Percentiles rank a stretch among this genome's conserved stretches.
Conservation (phyloP, 2,797 vertebrate species). For the Ambastaia sidthimunki region DNA sequence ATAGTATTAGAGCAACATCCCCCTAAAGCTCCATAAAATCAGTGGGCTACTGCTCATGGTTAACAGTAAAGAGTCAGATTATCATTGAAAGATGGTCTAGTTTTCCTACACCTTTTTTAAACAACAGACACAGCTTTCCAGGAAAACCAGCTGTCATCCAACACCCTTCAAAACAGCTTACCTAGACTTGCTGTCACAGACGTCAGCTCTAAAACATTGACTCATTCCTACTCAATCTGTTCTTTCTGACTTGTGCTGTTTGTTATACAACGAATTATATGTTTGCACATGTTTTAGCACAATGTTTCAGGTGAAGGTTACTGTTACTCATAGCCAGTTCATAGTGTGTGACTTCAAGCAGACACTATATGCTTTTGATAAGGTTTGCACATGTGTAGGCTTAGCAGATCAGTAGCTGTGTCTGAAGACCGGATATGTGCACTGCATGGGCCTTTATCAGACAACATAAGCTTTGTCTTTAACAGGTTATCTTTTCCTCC, state of each 20-base stretch:
- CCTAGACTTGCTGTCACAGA: constrained; percentile 5
- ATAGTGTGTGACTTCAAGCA: not conserved
- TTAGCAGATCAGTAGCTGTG: not conserved
- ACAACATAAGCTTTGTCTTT: constrained; percentile 34
- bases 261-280: not conserved
- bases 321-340: not conserved
- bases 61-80: constrained; percentile 9
- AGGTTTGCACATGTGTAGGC: constrained; percentile 14
- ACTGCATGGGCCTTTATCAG: constrained; percentile 13
- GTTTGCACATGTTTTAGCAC: not conserved
- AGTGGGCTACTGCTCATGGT: not conserved
- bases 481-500: constrained; percentile 30
- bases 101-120: constrained; percentile 15
- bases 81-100: constrained; percentile 5
- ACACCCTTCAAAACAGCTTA: not conserved
- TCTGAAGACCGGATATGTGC: constrained; percentile 14
- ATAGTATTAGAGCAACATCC: not conserved
- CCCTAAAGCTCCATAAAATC: constrained; percentile 1
- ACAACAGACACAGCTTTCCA: constrained; percentile 8
- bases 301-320: not conserved
- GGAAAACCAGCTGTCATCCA: not conserved
- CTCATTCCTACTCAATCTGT: constrained; percentile 24
- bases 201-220: constrained; percentile 20
- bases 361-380: constrained; percentile 22
- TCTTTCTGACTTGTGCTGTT: not conserved